These are phyloP conservation scores for Drosophila borborema DNA, from an alignment of 2,888 invertebrate species.

Conservation along the genomic window DNA sequence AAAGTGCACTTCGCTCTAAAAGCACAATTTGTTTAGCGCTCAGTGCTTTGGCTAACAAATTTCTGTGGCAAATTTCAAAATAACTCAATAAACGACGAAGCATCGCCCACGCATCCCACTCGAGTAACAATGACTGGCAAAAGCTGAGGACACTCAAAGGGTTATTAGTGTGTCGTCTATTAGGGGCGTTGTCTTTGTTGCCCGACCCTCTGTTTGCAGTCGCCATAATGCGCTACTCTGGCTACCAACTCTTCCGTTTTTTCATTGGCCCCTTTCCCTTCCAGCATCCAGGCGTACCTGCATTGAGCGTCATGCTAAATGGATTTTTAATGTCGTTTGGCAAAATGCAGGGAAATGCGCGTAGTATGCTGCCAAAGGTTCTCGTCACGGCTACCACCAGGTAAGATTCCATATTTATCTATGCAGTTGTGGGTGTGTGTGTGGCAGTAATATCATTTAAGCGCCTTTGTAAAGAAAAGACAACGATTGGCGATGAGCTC, in stretches of 20 bases:
- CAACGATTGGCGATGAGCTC: constrained; percentile 34
- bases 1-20: constrained; percentile 19
- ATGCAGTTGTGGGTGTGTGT: neutral
- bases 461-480: constrained; percentile 36
- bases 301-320: constrained; percentile 76
- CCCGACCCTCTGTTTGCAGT: constrained; percentile 19
- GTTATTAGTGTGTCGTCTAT: constrained; percentile 65
- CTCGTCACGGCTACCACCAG: constrained; percentile 51
- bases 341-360: constrained; percentile 67
- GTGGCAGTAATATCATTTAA: constrained; percentile 74
- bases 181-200: constrained; percentile 35
- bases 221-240: constrained; percentile 47
- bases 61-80: constrained; percentile 61
- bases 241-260: constrained; percentile 6
- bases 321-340: constrained; percentile 81
- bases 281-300: constrained; percentile 37
- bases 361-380: constrained; percentile 60
- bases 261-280: neutral
- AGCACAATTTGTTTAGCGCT: constrained; percentile 43
- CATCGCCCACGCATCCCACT: constrained; percentile 13
- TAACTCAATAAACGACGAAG: constrained; percentile 63
- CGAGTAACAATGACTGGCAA: constrained; percentile 53
- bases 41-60: constrained; percentile 56
- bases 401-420: constrained; percentile 21
- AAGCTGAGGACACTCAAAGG: constrained; percentile 67